Base-by-base conservation (phyloP, 2,113 vertebrate genomes). In the Galemys pyrenaicus region DNA sequence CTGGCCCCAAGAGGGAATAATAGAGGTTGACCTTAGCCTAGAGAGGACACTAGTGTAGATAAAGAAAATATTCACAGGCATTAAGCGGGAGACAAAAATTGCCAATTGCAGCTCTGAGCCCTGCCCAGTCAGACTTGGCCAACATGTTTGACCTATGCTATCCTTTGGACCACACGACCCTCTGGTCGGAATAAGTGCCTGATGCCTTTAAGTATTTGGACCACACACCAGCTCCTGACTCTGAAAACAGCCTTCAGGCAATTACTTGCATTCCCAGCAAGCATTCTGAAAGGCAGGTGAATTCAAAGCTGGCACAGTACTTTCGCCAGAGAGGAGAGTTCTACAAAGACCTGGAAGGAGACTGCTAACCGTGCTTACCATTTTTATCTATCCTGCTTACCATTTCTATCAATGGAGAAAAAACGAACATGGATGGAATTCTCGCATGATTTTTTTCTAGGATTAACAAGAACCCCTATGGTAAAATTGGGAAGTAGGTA, bases 1-100 rank as follows among this genome's bases (percentile, higher is more conserved):
- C 89, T 93, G 80, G 84, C 64, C 89, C 67, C 32, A 79, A 89
- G 65, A 88, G 26, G 19, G 26, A 90, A 91, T 78, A 96, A 90
- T 35, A 88, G 56, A 91, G 64, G 82, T 71, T 94, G 83, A 87
- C 84, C 77, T 96, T 84, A 94, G 81, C 80, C 49, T 78, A 89
- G 30, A 35, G 88, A 96, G 83, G 60, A 90, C 56, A 62, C 73
- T 75, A 89, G 75, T 64, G 87, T 41, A 95, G 64, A 80, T 91
- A 93, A 92, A 92, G 78, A 73, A 70, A 80, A 62, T 74, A 24
- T 84, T 41, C 65, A 17, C 46, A 89, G 71, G 54, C 84, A 86
- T 6, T 7, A 37, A 80, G 26, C 9, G 10, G 70, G 80, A 89
- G 89, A 84, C 46, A 95, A 84, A 92, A 87, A 71, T 87, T 89